These are phyloP conservation scores for Paramormyrops hopkinsi DNA, from an alignment of 2,797 vertebrate species.

Conservation along the genomic window DNA sequence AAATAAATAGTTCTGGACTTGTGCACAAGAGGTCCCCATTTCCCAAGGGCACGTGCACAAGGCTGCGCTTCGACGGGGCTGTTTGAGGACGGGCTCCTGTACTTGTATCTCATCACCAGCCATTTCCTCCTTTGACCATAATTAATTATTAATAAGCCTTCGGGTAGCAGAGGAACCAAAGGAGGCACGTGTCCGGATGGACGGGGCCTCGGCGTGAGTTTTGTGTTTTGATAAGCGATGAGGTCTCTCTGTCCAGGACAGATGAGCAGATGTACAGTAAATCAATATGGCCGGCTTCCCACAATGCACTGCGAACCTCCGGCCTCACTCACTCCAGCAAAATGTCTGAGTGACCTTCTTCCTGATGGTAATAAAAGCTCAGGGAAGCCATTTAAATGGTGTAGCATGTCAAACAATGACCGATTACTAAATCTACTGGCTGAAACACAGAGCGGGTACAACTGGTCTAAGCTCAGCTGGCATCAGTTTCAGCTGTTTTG, in stretches of 20 bases:
- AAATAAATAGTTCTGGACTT: background rate
- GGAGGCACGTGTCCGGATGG: background rate
- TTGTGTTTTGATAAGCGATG: background rate
- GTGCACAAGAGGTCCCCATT: background rate
- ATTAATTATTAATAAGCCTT: background rate
- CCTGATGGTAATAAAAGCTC: background rate
- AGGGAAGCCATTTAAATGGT: background rate
- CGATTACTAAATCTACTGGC: background rate
- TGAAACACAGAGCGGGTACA: background rate
- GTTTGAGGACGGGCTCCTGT: background rate
- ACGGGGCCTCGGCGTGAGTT: background rate
- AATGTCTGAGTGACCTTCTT: background rate
- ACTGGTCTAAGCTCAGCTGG: background rate
- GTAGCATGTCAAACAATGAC: background rate
- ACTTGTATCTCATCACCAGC: background rate
- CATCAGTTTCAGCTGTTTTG: background rate
- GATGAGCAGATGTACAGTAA: slow-evolving; percentile 1
- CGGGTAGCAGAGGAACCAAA: background rate
- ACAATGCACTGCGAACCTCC: background rate
- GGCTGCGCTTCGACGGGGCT: background rate
- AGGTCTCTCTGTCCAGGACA: background rate
- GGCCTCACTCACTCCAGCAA: background rate
- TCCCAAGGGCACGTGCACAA: background rate
- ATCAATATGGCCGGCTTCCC: slow-evolving; percentile 2
- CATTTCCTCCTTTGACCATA: background rate